Base-by-base conservation (phyloP, 2,797 vertebrate species). In the Coendou prehensilis region DNA sequence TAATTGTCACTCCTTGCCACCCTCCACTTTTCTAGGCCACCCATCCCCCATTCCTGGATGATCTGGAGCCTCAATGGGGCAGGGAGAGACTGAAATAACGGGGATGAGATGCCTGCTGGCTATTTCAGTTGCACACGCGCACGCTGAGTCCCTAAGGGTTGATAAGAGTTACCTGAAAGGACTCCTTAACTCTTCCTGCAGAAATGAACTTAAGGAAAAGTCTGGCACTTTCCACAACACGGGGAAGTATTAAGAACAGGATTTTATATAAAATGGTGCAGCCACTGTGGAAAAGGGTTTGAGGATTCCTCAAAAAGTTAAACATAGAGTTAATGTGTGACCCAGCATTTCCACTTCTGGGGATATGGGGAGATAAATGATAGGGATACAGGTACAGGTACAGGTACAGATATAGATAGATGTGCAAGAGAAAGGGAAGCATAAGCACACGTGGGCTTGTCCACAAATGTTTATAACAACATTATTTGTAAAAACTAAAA, bases 91-190 rank as follows among this genome's bases (percentile, higher is more conserved):
- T 5, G 61, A 95, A 91, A 89, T 95, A 96, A 81, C 63, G 56
- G 28, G 56, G 61, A 54, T 22, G 23, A 69, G 87, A 92, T 89
- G 89, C 94, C 94, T 84, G 61, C 95, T 2, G 84, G 95, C 87
- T 88, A 95, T 93, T 97, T 93, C 56, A 45, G 86, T 47, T 83
- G 41, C 87, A 54, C 22, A 45, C 0, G 0, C 0, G 0, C 78
- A 33, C 59, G 59, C 63, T 67, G 56, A 83, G 54, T 97, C 95
- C 97, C 95, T 81, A 30, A 78, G 91, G 96, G 45, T 89, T 93
- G 95, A 95, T 88, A 80, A 96, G 23, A 92, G 96, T 75, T 94
- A 91, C 95, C 93, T 75, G 64, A 94, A 78, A 88, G 82, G 93
- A 79, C 52, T 89, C 88, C 61, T 92, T 95, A 84, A 93, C 87